These are phyloP conservation scores for Bostrychus sinensis DNA, from an alignment of 2,113 vertebrate species.

Conservation along the genomic window DNA sequence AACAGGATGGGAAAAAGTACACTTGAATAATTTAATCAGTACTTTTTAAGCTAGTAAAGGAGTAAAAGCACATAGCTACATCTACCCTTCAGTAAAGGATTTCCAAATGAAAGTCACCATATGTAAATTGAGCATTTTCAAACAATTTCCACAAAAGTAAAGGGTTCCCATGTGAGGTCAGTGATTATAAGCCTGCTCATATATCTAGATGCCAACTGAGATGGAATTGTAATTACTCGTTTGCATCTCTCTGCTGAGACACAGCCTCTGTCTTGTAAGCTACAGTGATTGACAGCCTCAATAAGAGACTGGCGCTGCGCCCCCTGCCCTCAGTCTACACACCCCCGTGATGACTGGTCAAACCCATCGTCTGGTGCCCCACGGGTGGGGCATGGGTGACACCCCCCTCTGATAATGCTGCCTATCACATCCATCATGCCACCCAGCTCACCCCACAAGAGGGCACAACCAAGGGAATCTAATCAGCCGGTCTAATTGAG, in stretches of 20 bases:
- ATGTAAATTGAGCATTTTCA: constrained; percentile 75
- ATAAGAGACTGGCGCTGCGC: constrained; percentile 65
- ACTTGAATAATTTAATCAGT: constrained; percentile 2
- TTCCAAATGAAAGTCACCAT: constrained; percentile 66
- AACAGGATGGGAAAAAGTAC: constrained; percentile 12
- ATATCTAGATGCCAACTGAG: constrained; percentile 72
- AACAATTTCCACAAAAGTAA: constrained; percentile 64
- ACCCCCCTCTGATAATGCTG: constrained; percentile 70
- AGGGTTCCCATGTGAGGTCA: constrained; percentile 63
- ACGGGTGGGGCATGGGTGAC: constrained; percentile 65
- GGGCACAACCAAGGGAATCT: constrained; percentile 79
- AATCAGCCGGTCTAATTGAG: constrained; percentile 84
- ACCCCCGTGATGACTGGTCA: constrained; percentile 64
- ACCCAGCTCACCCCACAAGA: constrained; percentile 71
- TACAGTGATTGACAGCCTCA: constrained; percentile 80
- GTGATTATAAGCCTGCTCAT: constrained; percentile 64
- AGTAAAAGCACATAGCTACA: constrained; percentile 20
- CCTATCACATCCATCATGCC: constrained; percentile 78
- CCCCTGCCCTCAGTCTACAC: constrained; percentile 63
- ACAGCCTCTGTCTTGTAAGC: constrained; percentile 68
- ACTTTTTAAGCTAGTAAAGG: constrained; percentile 21
- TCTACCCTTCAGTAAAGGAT: constrained; percentile 43
- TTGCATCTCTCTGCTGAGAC: constrained; percentile 59
- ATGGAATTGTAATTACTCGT: constrained; percentile 77
- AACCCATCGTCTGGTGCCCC: constrained; percentile 67